Percentiles rank a stretch among this genome's conserved stretches.
Evolutionary conservation across 2,797 vertebrate genomes (phyloP).

Genomic region (Mormyrus proboscirostris): DNA sequence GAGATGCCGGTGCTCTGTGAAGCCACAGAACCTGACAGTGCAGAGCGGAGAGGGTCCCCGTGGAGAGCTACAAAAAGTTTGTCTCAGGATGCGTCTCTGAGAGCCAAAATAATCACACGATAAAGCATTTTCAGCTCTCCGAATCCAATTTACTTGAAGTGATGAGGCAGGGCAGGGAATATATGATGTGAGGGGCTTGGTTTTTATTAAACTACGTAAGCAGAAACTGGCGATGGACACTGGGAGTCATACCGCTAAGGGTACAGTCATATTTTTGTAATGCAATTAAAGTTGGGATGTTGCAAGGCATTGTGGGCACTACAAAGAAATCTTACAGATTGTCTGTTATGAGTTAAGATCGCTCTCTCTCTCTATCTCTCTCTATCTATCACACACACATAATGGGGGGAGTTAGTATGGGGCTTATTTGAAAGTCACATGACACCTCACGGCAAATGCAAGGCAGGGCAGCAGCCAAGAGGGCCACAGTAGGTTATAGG

Average conservation of each 20-base stretch:
- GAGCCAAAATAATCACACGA: neutral
- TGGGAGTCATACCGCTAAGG: neutral
- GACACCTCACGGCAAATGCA: neutral
- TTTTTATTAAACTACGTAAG: slow-evolving; percentile 5
- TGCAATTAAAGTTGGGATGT: neutral
- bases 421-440: neutral
- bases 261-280: neutral
- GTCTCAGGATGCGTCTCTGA: neutral
- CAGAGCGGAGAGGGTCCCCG: no score
- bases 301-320: neutral
- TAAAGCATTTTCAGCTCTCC: neutral
- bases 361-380: neutral
- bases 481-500: neutral
- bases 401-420: neutral
- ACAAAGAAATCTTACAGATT: neutral
- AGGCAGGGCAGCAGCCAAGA: neutral
- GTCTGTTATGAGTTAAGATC: neutral
- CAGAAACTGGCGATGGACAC: neutral
- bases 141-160: neutral
- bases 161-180: neutral
- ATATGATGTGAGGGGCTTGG: neutral
- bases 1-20: neutral
- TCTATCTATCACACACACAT: neutral
- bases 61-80: neutral
- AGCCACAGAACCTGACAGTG: neutral